A percentile compares a stretch with the other conserved stretches of the same genome.
Conservation (phyloP, 1,140 invertebrate genomes). For the Caenorhabditis briggsae region DNA sequence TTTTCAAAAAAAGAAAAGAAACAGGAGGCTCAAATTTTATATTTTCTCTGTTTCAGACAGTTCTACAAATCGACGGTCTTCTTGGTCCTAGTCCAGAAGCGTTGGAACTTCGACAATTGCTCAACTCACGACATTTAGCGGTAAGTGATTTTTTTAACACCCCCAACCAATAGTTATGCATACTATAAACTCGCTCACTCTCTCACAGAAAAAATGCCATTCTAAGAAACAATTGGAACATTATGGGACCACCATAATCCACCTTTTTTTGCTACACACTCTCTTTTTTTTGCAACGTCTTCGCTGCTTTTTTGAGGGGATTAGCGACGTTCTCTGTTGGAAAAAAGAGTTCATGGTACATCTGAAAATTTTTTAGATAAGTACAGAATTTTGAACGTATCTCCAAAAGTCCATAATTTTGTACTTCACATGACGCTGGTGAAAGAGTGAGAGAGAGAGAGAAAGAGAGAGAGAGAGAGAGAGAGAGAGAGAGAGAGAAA, state of each 20-base stretch:
- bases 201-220: not conserved
- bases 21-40: not conserved
- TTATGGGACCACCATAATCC: constrained; percentile 44
- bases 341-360: constrained; percentile 1
- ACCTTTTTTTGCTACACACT: not conserved
- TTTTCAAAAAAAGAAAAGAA: not conserved
- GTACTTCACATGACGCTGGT: not conserved
- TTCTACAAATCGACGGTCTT: constrained; percentile 48
- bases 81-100: constrained; percentile 82
- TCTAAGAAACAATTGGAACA: constrained; percentile 12
- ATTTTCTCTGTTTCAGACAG: constrained; percentile 3
- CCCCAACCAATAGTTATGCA: constrained; percentile 31
- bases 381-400: not conserved
- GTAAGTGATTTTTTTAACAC: constrained; percentile 28
- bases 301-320: not conserved
- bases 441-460: too few species aligned
- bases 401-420: constrained; percentile 7
- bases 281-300: not conserved
- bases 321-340: not conserved
- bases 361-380: not conserved
- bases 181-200: not conserved
- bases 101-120: constrained; percentile 79
- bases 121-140: constrained; percentile 81
- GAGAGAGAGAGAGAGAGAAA: too few species aligned
- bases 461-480: too few species aligned